Evolutionary conservation across 1,140 invertebrate genomes (phyloP).

Genomic region (Lamellibrachia luymesi): DNA sequence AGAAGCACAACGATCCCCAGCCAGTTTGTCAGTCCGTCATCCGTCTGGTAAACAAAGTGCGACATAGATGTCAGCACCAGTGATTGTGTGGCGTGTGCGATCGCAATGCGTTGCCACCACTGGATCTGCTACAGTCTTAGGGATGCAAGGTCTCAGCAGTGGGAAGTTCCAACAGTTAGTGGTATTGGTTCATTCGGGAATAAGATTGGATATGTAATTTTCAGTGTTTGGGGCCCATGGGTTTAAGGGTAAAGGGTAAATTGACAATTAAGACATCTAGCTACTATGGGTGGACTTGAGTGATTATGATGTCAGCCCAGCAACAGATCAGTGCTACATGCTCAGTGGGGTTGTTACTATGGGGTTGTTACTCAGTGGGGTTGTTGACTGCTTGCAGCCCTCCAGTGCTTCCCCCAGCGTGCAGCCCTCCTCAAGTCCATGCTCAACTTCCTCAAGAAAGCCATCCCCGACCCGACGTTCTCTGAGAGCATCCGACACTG

Average conservation of each 20-base stretch:
- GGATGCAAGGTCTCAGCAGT: background rate
- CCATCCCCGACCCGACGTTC: conserved; percentile 68
- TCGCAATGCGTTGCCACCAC: background rate
- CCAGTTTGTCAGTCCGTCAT: background rate
- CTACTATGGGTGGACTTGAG: too few species aligned
- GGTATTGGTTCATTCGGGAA: background rate
- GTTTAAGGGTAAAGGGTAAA: too few species aligned
- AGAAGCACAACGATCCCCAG: background rate
- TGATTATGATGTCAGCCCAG: too few species aligned
- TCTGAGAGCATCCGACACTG: conserved; percentile 79
- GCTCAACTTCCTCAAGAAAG: conserved; percentile 87
- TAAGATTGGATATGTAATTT: too few species aligned
- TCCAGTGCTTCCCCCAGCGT: conserved; percentile 74
- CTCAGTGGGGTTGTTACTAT: background rate
- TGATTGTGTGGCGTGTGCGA: background rate
- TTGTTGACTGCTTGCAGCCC: conserved; percentile 3
- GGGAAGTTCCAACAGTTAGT: background rate
- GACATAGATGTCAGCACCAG: background rate
- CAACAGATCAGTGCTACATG: too few species aligned
- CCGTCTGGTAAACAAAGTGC: background rate
- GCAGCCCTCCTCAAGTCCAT: conserved; percentile 85
- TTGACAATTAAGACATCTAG: too few species aligned
- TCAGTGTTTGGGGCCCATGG: too few species aligned
- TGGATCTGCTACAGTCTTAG: background rate
- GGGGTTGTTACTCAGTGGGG: background rate